Evolutionary conservation across 2,797 vertebrate genomes (phyloP).

Genomic region (Crax fasciolata): DNA sequence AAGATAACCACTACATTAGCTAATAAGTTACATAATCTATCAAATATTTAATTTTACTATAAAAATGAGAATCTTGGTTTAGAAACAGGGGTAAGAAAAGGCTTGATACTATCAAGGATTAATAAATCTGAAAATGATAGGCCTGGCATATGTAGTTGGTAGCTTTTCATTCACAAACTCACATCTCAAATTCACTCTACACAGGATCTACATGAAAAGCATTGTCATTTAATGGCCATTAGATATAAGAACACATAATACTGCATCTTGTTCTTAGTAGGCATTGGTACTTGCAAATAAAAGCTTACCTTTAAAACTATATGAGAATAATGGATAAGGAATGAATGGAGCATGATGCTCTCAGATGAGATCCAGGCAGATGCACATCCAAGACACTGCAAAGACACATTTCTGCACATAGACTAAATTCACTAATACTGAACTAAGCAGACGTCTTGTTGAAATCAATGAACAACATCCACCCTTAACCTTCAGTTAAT

Average conservation of each 20-base stretch:
- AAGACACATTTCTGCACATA: neutral
- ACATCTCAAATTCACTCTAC: neutral
- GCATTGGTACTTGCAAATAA: neutral
- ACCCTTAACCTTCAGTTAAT: neutral
- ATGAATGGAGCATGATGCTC: neutral
- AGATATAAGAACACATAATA: neutral
- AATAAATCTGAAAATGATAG: neutral
- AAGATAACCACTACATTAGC: slow-evolving; percentile 47
- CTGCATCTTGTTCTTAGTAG: neutral
- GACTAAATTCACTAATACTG: neutral
- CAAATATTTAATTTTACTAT: slow-evolving; percentile 47
- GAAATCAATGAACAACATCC: neutral
- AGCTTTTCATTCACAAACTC: neutral
- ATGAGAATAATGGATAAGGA: neutral
- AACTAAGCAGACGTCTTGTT: neutral
- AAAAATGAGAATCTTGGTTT: neutral
- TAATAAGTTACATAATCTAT: neutral
- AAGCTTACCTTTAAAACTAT: neutral
- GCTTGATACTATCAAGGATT: neutral
- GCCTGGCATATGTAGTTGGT: fast-evolving
- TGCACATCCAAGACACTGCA: neutral
- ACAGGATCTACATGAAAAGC: neutral
- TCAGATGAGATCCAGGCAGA: neutral
- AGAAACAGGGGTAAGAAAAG: neutral
- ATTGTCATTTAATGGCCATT: neutral